Evolutionary conservation across 2,113 vertebrate species (phyloP).

Genomic region (Falco punctatus): DNA sequence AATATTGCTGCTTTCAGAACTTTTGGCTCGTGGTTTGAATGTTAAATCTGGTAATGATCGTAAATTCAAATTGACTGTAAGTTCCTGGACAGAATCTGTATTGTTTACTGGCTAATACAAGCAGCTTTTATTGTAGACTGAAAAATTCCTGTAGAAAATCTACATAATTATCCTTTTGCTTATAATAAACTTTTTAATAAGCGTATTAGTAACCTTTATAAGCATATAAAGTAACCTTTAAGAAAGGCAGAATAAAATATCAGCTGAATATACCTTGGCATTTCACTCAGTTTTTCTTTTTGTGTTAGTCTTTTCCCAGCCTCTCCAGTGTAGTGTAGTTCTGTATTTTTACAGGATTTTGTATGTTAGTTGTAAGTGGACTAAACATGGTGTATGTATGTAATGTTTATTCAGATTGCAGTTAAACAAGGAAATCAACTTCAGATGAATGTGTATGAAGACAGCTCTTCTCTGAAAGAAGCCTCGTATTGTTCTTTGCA

Average conservation of each 20-base stretch:
- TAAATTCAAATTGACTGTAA: neutral
- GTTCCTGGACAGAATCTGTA: neutral
- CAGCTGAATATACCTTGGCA: neutral
- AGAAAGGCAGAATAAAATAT: neutral
- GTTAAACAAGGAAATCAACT: conserved; percentile 90
- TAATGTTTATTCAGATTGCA: conserved; percentile 80
- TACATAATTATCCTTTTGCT: neutral
- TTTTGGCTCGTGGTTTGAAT: neutral
- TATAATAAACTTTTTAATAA: neutral
- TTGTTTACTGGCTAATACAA: neutral
- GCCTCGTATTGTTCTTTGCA: neutral
- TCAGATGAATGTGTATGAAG: conserved; percentile 91
- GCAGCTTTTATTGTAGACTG: neutral
- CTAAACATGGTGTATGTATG: neutral
- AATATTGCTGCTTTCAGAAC: neutral
- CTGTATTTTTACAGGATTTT: neutral
- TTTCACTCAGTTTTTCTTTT: neutral
- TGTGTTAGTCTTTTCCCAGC: neutral
- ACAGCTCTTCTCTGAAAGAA: conserved; percentile 62
- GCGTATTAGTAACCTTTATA: neutral
- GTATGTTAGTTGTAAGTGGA: neutral
- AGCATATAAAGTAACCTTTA: neutral
- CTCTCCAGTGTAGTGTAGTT: neutral
- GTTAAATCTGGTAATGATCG: neutral
- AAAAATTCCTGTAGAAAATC: neutral